Percentiles rank a stretch among this genome's conserved stretches.
These are phyloP conservation scores for Luffia ferchaultella DNA, from an alignment of 2,888 invertebrate genomes.

Conservation along the genomic window DNA sequence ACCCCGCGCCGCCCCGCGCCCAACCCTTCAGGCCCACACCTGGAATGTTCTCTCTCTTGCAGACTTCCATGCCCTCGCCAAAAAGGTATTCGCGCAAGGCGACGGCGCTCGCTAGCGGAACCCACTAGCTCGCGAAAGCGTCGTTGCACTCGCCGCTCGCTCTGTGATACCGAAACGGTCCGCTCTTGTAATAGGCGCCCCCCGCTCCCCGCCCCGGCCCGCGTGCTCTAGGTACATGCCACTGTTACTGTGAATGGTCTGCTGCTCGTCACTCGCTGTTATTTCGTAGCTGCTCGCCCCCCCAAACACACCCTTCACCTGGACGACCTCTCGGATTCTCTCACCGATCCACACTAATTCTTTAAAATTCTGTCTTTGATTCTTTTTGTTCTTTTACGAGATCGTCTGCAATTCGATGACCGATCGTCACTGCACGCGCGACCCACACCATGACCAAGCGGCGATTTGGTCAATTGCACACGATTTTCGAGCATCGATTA, in stretches of 20 bases:
- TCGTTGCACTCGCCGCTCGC: conserved; percentile 1
- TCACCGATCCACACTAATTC: conserved; percentile 5
- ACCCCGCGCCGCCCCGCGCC: conserved; percentile 27
- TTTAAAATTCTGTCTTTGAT: not conserved
- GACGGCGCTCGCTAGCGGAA: conserved; percentile 63
- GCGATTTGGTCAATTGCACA: too few relatives aligned
- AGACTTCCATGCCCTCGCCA: conserved; percentile 82
- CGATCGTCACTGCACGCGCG: not conserved
- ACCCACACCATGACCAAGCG: too few relatives aligned
- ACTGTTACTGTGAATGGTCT: conserved; percentile 10
- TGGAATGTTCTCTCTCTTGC: conserved; percentile 65
- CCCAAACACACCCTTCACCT: conserved; percentile 15
- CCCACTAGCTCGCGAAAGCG: conserved; percentile 8
- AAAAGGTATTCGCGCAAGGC: conserved; percentile 73
- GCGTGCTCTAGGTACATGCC: not conserved
- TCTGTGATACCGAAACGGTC: conserved; percentile 4
- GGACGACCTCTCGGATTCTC: conserved; percentile 17
- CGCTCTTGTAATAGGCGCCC: not conserved
- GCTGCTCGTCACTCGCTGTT: conserved; percentile 4
- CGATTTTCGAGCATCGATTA: too few relatives aligned
- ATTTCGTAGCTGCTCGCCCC: conserved; percentile 17
- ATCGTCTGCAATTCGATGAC: not conserved
- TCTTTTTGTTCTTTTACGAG: not conserved
- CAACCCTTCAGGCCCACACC: conserved; percentile 24
- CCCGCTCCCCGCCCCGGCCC: too few relatives aligned